Base-by-base conservation (phyloP, 1,140 invertebrate species). In the Bombyx mori region DNA sequence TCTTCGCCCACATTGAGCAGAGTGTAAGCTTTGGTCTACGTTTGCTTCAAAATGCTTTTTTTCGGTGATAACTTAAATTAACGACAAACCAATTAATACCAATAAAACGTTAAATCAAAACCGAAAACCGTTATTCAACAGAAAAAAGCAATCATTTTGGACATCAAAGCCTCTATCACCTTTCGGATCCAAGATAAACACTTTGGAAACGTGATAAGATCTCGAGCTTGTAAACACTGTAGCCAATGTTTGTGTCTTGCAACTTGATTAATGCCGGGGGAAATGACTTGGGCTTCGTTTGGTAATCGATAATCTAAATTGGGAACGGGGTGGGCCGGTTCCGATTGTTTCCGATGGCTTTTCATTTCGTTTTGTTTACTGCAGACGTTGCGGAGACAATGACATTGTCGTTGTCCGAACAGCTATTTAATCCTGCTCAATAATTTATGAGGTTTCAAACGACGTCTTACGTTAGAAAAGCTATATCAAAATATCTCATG, bases 141-240 rank as follows among this genome's bases (percentile, higher is more conserved):
- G 55, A 63, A 63, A 42, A 59, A 57, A 35, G 1, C 26, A 35
- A 49, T 56, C 42, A 26, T 49, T 46, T 57, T 57, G 62, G 62
- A 60, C 59, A 60, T 65, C 63, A 59, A 62, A 61, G 60, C 58
- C 60, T 26, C 35, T 8, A 44, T 43, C 26, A 57, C 52, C 63
- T 65, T 62, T 65, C 62, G 60, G 59, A 57, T 53, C 57, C 52
- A 65, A 65, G 63, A 65, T 65, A 65, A 65, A 65, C 62, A 65
- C 63, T 62, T 53, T 9, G 44, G 7, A 47, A 56, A 60, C 57
- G 63, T 65, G 63, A 65, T 65, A 65, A 65, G 57, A 60, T 58
- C 43, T 7, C 56, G 45, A 42, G 12, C 61, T 60, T 63, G 61
- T 63, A 63, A 63, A 56, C 54, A 58, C 44, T 35, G 50, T 35